Base-by-base conservation (phyloP, 92 coral and sea anemone species). In the Metridium senile region DNA sequence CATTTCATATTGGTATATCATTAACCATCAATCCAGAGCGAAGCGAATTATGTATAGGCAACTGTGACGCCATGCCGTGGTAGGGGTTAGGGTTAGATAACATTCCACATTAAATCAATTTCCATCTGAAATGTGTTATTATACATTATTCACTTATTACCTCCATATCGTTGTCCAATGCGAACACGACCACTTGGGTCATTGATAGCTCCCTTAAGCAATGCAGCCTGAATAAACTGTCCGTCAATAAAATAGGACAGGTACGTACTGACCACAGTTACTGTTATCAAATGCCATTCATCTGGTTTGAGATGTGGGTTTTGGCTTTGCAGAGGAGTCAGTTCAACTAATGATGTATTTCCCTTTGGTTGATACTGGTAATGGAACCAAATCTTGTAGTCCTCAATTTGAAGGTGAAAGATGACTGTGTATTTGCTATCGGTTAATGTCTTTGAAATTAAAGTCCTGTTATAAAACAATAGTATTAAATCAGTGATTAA, bases 221-320 rank as follows among this genome's bases (percentile, higher is more conserved):
- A 27, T 22, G 76, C 84, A 23, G 82, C 86, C 23, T 10, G 4
- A 20, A 54, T 54, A 54, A 86, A 93, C 54, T 85, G 77, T 0
- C 97, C 97, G 74, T 96, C 97, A 76, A 96, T 85, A 65, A 86
- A 96, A 66, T 96, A 96, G 0, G 92, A 90, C 77, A 96, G 28
- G 7, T 86, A 93, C 68, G 67, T 82, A 62, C 83, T 80, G 45
- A 89, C 59, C 1, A 89, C 91, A 49, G 93, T 80, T 7, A 92
- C 90, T 66, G 93, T 59, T 16, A 96, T 96, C 28, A 92, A 85
- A 71, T 96, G 97, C 99, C 99, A 96, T 68, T 87, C 89, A 58
- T 87, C 61, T 30, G 87, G 70, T 19, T 68, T 80, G 64, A 87
- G 78, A 25, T 75, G 74, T 74, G 89, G 89, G 27, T 83, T 87